Base-by-base conservation (phyloP, 2,113 vertebrate genomes). In the Blennius ocellaris region DNA sequence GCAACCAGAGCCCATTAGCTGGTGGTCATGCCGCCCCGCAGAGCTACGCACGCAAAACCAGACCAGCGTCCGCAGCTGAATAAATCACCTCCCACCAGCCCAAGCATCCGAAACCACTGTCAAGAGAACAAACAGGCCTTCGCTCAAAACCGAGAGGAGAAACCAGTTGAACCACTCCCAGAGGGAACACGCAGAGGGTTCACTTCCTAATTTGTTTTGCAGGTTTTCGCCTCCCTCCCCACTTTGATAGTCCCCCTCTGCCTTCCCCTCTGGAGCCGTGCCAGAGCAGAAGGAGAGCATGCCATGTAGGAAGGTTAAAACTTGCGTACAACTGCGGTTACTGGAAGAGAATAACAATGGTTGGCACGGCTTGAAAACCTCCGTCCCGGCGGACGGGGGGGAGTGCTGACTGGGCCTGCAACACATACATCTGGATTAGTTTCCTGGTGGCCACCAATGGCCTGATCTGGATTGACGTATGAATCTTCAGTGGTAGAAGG, bases 261-360 rank as follows among this genome's bases (percentile, higher is more conserved):
- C 47, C 81, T 87, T 90, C 89, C 83, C 72, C 79, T 91, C 73
- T 92, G 93, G 89, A 80, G 1, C 8, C 0, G 8, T 6, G 90
- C 92, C 92, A 90, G 83, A 71, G 84, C 53, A 66, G 78, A 80
- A 70, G 78, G 82, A 81, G 74, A 50, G 68, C 69, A 75, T 51
- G 82, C 84, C 82, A 81, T 82, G 66, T 76, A 88, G 92, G 89
- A 93, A 94, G 92, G 93, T 92, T 93, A 89, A 40, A 81, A 89
- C 84, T 85, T 92, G 84, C 92, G 90, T 82, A 87, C 78, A 81
- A 84, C 74, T 43, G 81, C 40, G 70, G 80, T 90, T 87, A 88
- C 89, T 91, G 92, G 90, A 91, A 92, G 84, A 78, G 71, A 66
- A 92, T 80, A 87, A 95, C 93, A 95, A 95, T 94, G 92, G 89